Evolutionary conservation across 2,797 vertebrate genomes (phyloP).

Genomic region (Poeciliopsis infans): DNA sequence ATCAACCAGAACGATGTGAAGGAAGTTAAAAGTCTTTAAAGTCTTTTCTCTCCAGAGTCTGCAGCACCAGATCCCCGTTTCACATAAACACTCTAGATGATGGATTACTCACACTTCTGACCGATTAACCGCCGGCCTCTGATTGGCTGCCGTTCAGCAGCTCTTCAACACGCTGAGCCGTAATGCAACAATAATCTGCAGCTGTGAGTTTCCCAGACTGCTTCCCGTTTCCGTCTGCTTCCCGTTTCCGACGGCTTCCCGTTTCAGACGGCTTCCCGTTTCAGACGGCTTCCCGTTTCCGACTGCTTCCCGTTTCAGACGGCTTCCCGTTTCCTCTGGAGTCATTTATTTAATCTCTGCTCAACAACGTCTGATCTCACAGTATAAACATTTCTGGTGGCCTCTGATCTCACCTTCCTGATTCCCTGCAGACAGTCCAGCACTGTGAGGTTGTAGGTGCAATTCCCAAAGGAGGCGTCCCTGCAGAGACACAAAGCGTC

Average conservation of each 20-base stretch:
- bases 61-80: background rate
- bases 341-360: background rate
- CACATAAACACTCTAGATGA: background rate
- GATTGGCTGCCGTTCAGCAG: constrained; percentile 19
- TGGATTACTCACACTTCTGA: background rate
- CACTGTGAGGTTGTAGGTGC: constrained; percentile 91
- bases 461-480: constrained; percentile 95
- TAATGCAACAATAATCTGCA: constrained; percentile 19
- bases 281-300: background rate
- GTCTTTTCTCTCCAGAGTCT: background rate
- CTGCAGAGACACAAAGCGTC: constrained; percentile 70
- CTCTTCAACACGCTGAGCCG: constrained; percentile 2
- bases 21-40: background rate
- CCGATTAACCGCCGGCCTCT: constrained; percentile 9
- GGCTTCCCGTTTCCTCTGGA: background rate
- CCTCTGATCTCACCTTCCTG: constrained; percentile 86
- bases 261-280: background rate
- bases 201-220: background rate
- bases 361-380: too few relatives aligned
- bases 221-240: rapidly evolving
- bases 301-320: too few relatives aligned
- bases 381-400: background rate
- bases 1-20: background rate
- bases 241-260: too few relatives aligned
- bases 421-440: constrained; percentile 96